Base-by-base conservation (phyloP, 2,113 vertebrate species). In the Procavia capensis region DNA sequence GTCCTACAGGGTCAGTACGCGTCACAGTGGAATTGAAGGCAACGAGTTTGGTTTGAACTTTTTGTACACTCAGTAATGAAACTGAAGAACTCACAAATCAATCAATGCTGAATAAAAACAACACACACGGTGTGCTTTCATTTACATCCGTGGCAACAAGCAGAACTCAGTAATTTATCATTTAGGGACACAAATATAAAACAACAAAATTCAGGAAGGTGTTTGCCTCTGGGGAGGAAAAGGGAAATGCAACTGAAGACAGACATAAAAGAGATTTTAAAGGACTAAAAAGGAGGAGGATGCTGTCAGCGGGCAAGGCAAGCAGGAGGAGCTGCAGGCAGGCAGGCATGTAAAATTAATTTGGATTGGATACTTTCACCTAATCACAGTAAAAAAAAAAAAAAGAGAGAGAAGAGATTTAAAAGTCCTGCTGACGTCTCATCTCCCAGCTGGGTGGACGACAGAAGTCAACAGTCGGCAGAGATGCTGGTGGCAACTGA, bases 111-210 rank as follows among this genome's bases (percentile, higher is more conserved):
- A 88, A 70, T 70, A 70, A 70, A 88, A 81, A 39, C 54, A 93
- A 83, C 41, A 78, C 17, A 84, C 0, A 1, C 45, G 61, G 36
- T 79, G 80, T 19, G 45, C 85, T 39, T 90, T 85, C 43, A 85
- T 36, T 74, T 79, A 90, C 54, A 66, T 74, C 36, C 80, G 74
- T 54, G 10, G 61, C 50, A 79, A 78, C 4, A 17, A 9, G 19
- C 24, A 89, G 92, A 95, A 83, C 14, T 43, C 85, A 39, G 39
- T 36, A 90, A 63, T 14, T 13, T 39, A n/a, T 79, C 90, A 90
- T 31, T 72, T 64, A 91, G 11, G 45, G 22, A 72, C 54, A 80
- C 5, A 80, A 80, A 79, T 47, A 61, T 81, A 64, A 5, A 88
- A 39, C n/a, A 79, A 81, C 2, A 83, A 83, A 89, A 78, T 88